phyloP scores from a whole-genome alignment of 2,888 invertebrate species.

The Lacanobia wlatinum region DNA sequence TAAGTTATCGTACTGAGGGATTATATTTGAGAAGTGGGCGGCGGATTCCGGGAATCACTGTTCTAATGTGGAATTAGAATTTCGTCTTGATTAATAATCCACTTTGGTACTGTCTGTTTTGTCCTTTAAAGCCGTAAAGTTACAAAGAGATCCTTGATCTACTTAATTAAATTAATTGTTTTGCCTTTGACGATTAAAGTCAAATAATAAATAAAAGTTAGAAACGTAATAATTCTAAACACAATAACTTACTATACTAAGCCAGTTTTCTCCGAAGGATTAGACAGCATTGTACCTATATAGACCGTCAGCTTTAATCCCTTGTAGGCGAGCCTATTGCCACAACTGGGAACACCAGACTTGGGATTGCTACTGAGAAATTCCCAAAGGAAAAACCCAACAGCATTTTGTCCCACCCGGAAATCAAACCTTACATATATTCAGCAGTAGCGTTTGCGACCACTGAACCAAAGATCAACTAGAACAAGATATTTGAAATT shows the following conservation, averaged over 20 bases:
- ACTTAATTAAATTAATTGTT: constrained; percentile 5
- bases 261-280: not conserved
- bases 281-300: not conserved
- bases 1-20: too few species aligned
- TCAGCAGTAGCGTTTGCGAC: too few species aligned
- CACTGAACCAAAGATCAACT: too few species aligned
- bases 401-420: not conserved
- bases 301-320: not conserved
- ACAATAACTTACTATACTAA: too few species aligned
- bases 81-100: too few species aligned
- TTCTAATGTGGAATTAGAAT: too few species aligned
- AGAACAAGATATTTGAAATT: too few species aligned
- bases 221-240: not conserved
- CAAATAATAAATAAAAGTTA: not conserved
- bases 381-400: not conserved
- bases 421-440: not conserved
- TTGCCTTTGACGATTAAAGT: not conserved
- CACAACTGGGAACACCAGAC: too few species aligned
- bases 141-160: constrained; percentile 5
- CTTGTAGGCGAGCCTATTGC: too few species aligned
- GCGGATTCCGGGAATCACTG: too few species aligned
- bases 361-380: too few species aligned
- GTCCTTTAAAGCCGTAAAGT: not conserved
- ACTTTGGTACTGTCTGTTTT: not conserved
- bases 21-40: too few species aligned